phyloP scores from a whole-genome alignment of 2,113 vertebrate genomes.

The Saguinus midas region DNA sequence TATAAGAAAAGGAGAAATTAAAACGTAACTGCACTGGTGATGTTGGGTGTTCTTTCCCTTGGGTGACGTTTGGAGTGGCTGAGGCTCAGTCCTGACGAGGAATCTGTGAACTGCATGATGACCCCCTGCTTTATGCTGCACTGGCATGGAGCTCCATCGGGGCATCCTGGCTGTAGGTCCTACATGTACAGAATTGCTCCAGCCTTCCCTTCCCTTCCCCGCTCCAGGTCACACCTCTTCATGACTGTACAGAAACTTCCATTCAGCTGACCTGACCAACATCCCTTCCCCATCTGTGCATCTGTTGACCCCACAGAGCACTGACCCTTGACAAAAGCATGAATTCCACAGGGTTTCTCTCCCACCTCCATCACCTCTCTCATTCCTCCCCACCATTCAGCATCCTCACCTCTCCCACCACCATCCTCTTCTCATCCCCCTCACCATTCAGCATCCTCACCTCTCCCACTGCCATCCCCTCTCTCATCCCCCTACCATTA shows the following conservation, averaged over 20 bases:
- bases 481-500: neutral
- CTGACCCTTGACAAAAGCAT: neutral
- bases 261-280: neutral
- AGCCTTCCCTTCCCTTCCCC: neutral
- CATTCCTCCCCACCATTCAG: neutral
- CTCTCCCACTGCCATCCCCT: neutral
- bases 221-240: neutral
- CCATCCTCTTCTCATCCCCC: no score
- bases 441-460: no score
- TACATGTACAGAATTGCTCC: neutral
- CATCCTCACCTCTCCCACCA: no score
- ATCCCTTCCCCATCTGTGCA: neutral
- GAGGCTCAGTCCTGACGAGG: neutral
- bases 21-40: neutral
- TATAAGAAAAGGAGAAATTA: constrained; percentile 49
- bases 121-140: neutral
- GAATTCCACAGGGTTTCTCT: neutral
- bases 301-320: neutral
- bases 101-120: neutral
- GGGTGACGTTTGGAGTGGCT: neutral
- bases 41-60: neutral
- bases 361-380: neutral
- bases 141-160: neutral
- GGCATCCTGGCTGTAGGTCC: neutral
- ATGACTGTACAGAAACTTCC: neutral